These are phyloP conservation scores for Drosophila yakuba DNA, from an alignment of 1,140 invertebrate genomes.

Conservation along the genomic window DNA sequence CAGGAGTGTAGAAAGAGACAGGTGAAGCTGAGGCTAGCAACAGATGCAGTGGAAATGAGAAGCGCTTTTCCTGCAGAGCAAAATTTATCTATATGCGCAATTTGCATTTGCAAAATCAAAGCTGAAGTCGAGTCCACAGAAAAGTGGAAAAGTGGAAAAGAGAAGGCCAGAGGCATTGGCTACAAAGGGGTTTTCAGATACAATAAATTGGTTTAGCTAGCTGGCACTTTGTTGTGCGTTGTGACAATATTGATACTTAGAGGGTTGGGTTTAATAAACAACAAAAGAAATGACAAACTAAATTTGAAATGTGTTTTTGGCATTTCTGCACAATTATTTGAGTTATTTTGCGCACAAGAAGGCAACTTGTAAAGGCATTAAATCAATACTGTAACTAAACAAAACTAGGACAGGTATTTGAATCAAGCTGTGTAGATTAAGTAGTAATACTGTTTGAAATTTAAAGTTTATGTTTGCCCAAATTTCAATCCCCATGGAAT, in stretches of 20 bases:
- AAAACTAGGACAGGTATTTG: neutral
- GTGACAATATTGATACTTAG: slow-evolving; percentile 25
- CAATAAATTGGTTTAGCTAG: slow-evolving; percentile 43
- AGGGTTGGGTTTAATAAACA: slow-evolving; percentile 13
- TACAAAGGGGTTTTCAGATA: slow-evolving; percentile 28
- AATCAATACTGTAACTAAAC: neutral
- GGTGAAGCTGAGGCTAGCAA: slow-evolving; percentile 19
- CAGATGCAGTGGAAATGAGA: slow-evolving; percentile 51
- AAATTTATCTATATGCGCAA: slow-evolving; percentile 34
- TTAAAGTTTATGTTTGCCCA: neutral
- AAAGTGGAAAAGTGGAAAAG: slow-evolving; percentile 21
- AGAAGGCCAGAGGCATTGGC: slow-evolving; percentile 14
- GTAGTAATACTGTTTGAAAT: neutral
- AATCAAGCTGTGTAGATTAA: neutral
- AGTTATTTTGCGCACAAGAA: neutral
- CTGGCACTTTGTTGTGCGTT: slow-evolving; percentile 16
- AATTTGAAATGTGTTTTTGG: slow-evolving; percentile 16
- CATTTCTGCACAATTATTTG: neutral
- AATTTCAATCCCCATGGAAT: neutral
- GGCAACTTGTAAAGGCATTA: neutral
- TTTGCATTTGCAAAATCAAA: slow-evolving; percentile 60
- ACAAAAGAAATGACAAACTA: neutral
- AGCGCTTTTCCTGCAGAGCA: slow-evolving; percentile 14
- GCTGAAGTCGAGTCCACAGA: slow-evolving; percentile 18
- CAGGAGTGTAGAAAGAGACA: slow-evolving; percentile 7